phyloP scores from a whole-genome alignment of 2,888 invertebrate species.

The Agelastica alni region DNA sequence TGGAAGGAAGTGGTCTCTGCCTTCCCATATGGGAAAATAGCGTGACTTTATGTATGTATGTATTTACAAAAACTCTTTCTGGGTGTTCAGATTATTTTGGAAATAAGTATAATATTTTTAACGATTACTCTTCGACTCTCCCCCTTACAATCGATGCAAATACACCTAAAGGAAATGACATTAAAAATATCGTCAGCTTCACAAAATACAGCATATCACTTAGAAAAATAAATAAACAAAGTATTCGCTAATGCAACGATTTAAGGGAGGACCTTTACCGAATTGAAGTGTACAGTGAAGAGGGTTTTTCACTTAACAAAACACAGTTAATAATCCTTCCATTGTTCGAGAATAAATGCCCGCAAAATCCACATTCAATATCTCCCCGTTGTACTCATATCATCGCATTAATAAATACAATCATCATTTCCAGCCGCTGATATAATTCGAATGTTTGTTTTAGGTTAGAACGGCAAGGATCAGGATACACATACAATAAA shows the following conservation, averaged over 20 bases:
- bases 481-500: constrained; percentile 29
- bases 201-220: background rate
- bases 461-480: constrained; percentile 42
- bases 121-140: too few species aligned
- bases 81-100: too few species aligned
- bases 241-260: constrained; percentile 10
- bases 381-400: constrained; percentile 45
- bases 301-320: constrained; percentile 44
- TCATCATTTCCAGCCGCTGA: constrained; percentile 46
- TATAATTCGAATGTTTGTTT: constrained; percentile 58
- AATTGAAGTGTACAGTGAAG: constrained; percentile 16
- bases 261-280: constrained; percentile 25
- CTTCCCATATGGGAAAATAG: too few species aligned
- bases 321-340: constrained; percentile 50
- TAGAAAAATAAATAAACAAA: constrained; percentile 9
- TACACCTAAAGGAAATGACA: too few species aligned
- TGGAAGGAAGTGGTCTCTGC: too few species aligned
- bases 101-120: too few species aligned
- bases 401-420: constrained; percentile 54
- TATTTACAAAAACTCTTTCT: too few species aligned
- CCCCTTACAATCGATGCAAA: too few species aligned
- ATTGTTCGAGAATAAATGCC: constrained; percentile 48
- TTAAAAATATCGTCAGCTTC: too few species aligned
- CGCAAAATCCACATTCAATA: constrained; percentile 48
- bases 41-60: too few species aligned